These are phyloP conservation scores for Synanthedon myopaeformis DNA, from an alignment of 2,888 invertebrate genomes.

Conservation along the genomic window DNA sequence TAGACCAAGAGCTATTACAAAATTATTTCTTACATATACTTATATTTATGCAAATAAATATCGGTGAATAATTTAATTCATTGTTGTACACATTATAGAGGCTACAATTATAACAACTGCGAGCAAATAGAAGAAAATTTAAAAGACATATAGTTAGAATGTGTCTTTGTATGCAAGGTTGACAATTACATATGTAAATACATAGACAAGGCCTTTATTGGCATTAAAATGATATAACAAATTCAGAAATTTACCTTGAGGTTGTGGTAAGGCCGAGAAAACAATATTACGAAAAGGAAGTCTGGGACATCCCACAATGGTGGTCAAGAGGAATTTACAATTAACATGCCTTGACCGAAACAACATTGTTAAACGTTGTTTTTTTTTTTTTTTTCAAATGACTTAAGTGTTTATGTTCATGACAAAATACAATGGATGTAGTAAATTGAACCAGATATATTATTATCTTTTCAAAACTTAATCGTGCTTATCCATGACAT, in stretches of 20 bases:
- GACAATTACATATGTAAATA: slow-evolving; percentile 46
- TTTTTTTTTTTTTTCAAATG: background rate
- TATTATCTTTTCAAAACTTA: no score
- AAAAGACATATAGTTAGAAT: slow-evolving; percentile 18
- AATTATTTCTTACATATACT: no score
- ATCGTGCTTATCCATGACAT: no score
- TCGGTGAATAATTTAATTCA: background rate
- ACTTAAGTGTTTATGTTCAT: no score
- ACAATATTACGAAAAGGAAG: slow-evolving; percentile 41
- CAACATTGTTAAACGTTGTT: background rate
- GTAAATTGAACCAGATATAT: no score
- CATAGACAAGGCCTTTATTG: slow-evolving; percentile 47
- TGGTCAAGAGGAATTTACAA: slow-evolving; percentile 1
- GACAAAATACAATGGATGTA: no score
- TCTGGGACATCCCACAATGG: slow-evolving; percentile 15
- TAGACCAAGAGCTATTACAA: no score
- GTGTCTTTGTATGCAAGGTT: slow-evolving; percentile 30
- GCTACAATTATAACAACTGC: background rate
- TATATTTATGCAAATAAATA: no score
- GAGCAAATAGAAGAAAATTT: background rate
- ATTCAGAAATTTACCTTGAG: slow-evolving; percentile 48
- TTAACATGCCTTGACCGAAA: background rate
- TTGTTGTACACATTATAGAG: background rate
- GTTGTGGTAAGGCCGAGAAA: slow-evolving; percentile 33
- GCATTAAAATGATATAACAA: slow-evolving; percentile 35